These are phyloP conservation scores for Epinephelus malabaricus DNA, from an alignment of 2,797 vertebrate genomes.

Conservation along the genomic window DNA sequence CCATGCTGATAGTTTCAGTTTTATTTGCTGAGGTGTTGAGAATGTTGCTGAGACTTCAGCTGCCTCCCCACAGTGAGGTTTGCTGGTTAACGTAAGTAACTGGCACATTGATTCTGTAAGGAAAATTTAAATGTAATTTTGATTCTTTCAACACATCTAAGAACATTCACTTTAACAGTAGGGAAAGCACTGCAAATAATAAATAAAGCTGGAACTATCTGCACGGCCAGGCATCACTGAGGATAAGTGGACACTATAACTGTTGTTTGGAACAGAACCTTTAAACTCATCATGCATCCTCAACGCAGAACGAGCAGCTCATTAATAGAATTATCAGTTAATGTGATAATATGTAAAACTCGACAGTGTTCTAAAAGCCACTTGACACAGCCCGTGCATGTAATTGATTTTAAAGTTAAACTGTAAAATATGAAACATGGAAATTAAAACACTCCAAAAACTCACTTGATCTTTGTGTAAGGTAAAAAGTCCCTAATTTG, in stretches of 20 bases:
- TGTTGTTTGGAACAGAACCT: neutral
- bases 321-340: neutral
- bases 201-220: constrained; percentile 11
- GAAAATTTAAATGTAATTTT: neutral
- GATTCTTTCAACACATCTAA: neutral
- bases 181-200: neutral
- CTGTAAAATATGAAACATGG: neutral
- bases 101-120: constrained; percentile 4
- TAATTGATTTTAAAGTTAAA: constrained; percentile 1
- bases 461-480: neutral
- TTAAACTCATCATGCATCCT: constrained; percentile 1
- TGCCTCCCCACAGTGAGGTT: neutral
- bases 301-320: neutral
- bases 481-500: constrained; percentile 1
- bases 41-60: neutral
- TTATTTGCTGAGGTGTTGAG: constrained; percentile 16
- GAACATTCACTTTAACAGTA: neutral
- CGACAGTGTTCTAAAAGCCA: constrained; percentile 7
- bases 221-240: fast-evolving
- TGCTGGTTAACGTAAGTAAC: neutral
- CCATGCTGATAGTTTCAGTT: neutral
- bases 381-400: neutral
- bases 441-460: neutral
- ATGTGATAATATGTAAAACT: neutral
- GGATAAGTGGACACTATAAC: neutral